Evolutionary conservation across 2,113 vertebrate genomes (phyloP), one percentile per base, ranked within the genome.

Genomic region (Phyllopteryx taeniolatus): DNA sequence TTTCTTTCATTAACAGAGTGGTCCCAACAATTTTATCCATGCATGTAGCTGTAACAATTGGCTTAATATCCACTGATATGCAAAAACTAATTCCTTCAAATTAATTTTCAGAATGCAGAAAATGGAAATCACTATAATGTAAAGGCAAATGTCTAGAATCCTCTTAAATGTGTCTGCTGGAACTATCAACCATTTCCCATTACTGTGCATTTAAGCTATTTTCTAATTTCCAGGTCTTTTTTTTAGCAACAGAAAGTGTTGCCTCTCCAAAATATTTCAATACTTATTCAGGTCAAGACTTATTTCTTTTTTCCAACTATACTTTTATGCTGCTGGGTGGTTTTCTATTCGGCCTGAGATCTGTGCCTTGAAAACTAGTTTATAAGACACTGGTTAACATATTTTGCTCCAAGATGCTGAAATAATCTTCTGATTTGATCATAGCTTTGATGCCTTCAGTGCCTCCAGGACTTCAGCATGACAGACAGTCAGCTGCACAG

Each of bases 381-480:
- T 66, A 63, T 63, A 66, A 66, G 22, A 66, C 64, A 66, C 44
- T 66, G 64, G 43, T 44, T 66, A 27, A 49, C 13, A 46, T 44
- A 66, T 66, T 66, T 66, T 49, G 64, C 64, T 66, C 64, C 64
- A 47, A 66, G 64, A 66, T 31, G 44, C 14, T 15, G n/a, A 43
- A 46, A 66, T 47, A 47, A 66, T 66, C 64, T 66, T 46, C 13
- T 66, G 64, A 66, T 66, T 66, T 66, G 44, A 66, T 66, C 63
- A 66, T 46, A 3, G 44, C 43, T 66, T 66, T 66, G 64, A 66
- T 66, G 64, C 64, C 44, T 47, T 66, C 64, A 31, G 27, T 66
- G 64, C 64, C 64, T 66, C 13, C n/a, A 66, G 64, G 64, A 47
- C 44, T 47, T 13, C 39, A n/a, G 19, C 20, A 22, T 66, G 63